phyloP scores from a whole-genome alignment of 2,113 vertebrate species.

The Ia io region DNA sequence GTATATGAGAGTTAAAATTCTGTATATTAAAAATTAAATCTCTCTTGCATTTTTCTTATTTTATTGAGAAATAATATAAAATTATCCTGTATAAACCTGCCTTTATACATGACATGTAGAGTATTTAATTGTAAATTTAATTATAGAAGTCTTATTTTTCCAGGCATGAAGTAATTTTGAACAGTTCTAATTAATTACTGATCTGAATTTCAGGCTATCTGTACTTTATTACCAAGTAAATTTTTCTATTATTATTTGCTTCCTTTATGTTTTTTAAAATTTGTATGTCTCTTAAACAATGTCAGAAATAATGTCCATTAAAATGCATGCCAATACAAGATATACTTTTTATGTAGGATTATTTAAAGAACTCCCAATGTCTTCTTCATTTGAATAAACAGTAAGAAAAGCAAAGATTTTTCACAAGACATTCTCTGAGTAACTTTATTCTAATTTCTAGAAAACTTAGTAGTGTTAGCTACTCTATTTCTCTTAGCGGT shows the following conservation, averaged over 20 bases:
- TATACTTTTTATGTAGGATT: not conserved
- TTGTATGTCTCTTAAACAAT: not conserved
- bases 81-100: not conserved
- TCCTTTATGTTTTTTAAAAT: not conserved
- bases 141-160: conserved; percentile 36
- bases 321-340: not conserved
- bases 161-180: conserved; percentile 8
- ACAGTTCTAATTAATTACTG: conserved; percentile 36
- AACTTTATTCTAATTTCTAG: conserved; percentile 24
- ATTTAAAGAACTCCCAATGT: not conserved
- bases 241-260: not conserved
- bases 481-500: not conserved
- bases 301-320: not conserved
- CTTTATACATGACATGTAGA: not conserved
- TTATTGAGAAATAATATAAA: conserved; percentile 45
- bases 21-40: not conserved
- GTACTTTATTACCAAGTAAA: not conserved
- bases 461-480: not conserved
- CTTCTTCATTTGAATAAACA: conserved; percentile 25
- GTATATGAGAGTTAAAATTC: conserved; percentile 1
- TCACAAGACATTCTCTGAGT: not conserved
- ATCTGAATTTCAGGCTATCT: conserved; percentile 10
- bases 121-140: conserved; percentile 44
- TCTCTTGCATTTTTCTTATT: not conserved
- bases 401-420: not conserved